Percentiles rank a stretch among this genome's conserved stretches.
These are phyloP conservation scores for Drosophila guanche DNA, from an alignment of 1,140 invertebrate species.

Conservation along the genomic window DNA sequence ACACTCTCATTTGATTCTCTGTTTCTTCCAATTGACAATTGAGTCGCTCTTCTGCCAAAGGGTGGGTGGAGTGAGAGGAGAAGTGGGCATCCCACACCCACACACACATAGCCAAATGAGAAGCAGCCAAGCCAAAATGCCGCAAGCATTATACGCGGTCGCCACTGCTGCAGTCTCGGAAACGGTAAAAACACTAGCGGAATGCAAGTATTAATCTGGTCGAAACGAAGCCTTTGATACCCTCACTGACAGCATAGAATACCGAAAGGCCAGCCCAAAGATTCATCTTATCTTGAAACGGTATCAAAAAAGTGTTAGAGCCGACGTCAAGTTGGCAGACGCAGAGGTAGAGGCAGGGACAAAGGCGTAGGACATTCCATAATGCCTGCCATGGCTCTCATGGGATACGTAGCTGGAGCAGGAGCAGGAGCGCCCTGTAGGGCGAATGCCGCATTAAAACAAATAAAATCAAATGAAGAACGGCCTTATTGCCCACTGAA, in stretches of 20 bases:
- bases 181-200: neutral
- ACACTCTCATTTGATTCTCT: neutral
- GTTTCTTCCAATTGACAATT: slow-evolving; percentile 40
- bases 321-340: no score
- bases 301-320: no score
- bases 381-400: no score
- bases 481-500: slow-evolving; percentile 36
- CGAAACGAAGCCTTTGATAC: no score
- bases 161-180: slow-evolving; percentile 9
- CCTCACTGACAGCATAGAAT: no score
- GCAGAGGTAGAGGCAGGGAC: no score
- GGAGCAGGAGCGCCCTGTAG: neutral
- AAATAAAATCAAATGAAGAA: slow-evolving; percentile 61
- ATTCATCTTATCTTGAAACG: no score
- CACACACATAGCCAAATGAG: slow-evolving; percentile 39
- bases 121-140: slow-evolving; percentile 39
- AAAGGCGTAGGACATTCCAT: no score
- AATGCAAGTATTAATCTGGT: neutral
- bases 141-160: slow-evolving; percentile 42
- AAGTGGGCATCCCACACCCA: neutral
- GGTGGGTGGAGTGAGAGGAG: neutral
- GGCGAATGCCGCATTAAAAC: slow-evolving; percentile 47
- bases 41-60: slow-evolving; percentile 38
- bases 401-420: no score
- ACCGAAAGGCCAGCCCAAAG: no score